These are phyloP conservation scores for Magallana nippona DNA, from an alignment of 2,888 invertebrate genomes.

Conservation along the genomic window DNA sequence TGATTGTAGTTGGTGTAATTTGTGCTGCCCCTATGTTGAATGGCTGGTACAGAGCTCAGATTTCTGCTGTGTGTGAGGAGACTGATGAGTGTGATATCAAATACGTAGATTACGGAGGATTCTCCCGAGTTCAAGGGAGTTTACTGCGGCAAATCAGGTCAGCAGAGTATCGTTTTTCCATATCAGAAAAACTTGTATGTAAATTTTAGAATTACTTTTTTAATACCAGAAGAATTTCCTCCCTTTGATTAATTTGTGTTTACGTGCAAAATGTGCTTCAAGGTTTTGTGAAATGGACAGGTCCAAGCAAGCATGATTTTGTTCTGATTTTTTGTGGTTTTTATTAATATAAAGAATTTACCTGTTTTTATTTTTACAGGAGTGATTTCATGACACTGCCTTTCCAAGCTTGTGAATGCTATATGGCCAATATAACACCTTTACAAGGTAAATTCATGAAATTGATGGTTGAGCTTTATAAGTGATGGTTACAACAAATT, in stretches of 20 bases:
- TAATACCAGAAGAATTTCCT: too few relatives aligned
- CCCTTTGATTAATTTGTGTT: too few relatives aligned
- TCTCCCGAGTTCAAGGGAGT: slow-evolving; percentile 87
- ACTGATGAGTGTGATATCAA: slow-evolving; percentile 89
- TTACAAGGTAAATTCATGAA: slow-evolving; percentile 68
- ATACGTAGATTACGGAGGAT: slow-evolving; percentile 97
- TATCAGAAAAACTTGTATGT: too few relatives aligned
- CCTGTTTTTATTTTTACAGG: slow-evolving; percentile 77
- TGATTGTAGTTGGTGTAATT: slow-evolving; percentile 88
- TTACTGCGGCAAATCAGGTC: slow-evolving; percentile 91
- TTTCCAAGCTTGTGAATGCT: slow-evolving; percentile 98
- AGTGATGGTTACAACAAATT: too few relatives aligned
- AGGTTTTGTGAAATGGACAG: too few relatives aligned
- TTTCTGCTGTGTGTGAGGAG: slow-evolving; percentile 86
- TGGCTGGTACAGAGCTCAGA: slow-evolving; percentile 94
- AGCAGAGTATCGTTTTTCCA: not conserved
- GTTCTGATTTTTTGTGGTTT: too few relatives aligned
- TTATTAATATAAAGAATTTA: not conserved
- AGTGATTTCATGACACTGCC: slow-evolving; percentile 96
- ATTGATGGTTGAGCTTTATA: not conserved
- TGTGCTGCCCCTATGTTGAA: slow-evolving; percentile 90
- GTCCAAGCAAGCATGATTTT: too few relatives aligned
- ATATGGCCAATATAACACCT: slow-evolving; percentile 83
- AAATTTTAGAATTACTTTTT: too few relatives aligned
- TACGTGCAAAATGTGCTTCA: too few relatives aligned